Percentiles rank a stretch among this genome's conserved stretches.
Conservation (phyloP, 2,797 vertebrate species). For the Galagoides demidoff region DNA sequence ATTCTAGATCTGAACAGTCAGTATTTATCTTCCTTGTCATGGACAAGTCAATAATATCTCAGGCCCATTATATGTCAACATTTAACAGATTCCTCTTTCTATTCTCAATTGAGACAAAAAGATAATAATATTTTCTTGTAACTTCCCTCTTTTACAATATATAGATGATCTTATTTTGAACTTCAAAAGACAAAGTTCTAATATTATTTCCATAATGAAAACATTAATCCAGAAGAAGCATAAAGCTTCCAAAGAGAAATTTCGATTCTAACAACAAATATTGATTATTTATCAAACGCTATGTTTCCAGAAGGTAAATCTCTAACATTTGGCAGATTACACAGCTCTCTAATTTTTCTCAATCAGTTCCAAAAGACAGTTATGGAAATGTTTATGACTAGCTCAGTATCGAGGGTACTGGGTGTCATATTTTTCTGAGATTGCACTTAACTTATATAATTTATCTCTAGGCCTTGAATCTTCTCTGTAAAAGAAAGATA, state of each 20-base stretch:
- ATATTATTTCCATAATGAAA: neutral
- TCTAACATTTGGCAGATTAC: neutral
- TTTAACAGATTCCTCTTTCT: neutral
- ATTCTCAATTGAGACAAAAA: neutral
- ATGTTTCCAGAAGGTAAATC: neutral
- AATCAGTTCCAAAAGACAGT: neutral
- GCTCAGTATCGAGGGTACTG: neutral
- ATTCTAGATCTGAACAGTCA: neutral
- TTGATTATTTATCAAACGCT: neutral
- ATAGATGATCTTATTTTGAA: neutral
- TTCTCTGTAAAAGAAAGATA: neutral
- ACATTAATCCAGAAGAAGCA: neutral
- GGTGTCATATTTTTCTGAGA: neutral
- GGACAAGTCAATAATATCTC: neutral
- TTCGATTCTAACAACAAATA: neutral
- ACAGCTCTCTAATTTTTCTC: neutral
- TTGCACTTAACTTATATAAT: neutral
- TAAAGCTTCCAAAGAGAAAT: slow-evolving; percentile 12
- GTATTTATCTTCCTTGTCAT: neutral
- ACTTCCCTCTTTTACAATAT: neutral
- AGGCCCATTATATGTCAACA: neutral
- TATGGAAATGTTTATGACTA: neutral
- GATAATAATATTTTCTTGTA: neutral
- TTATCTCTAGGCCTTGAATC: neutral
- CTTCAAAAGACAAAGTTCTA: neutral